Base-by-base conservation (phyloP, 1,140 invertebrate species). In the Tetragonula clypearis region DNA sequence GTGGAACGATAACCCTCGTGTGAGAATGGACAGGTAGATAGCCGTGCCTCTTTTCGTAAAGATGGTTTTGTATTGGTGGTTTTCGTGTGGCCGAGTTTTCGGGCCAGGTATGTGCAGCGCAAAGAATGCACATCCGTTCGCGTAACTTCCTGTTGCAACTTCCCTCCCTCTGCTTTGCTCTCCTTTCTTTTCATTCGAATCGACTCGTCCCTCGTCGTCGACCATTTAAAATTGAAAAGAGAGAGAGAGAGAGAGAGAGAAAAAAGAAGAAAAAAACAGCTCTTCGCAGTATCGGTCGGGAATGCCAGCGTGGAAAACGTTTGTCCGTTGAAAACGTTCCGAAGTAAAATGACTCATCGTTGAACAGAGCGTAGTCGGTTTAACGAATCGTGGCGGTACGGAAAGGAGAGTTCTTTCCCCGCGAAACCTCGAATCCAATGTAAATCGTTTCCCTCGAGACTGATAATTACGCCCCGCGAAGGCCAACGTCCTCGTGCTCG, bases 1-100 rank as follows among this genome's bases (percentile, higher is more conserved):
- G 56, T 56, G 26, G n/a, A 74, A n/a, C 30, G 58, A 71, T 66
- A 53, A 58, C 74, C 78, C 74, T 68, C 53, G 23, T 62, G 68
- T 86, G 84, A 86, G 87, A 83, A 88, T 8, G 53, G 41, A 72
- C 89, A 91, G 89, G 89, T 89, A 88, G 60, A 60, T 49, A 23
- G 21, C 35, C 35, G 35, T 71, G 15, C 15, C 21, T 74, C 58
- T 62, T 41, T 21, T 79, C 35, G 14, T 23, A 12, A 62, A 49
- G 35, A 56, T 8, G 17, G 35, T 62, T 79, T 85, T 86, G 69
- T 78, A 15, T 62, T 53, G 78, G 74, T 60, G 76, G 84, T 78
- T 89, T 58, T 55, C 84, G 79, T 68, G 84, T 81, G 83, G 78
- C 49, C 60, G 83, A 56, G 69, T n/a, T 71, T 68, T 23, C 3